Conservation (phyloP, 2,113 vertebrate genomes). For the Pelecanoides urinatrix region DNA sequence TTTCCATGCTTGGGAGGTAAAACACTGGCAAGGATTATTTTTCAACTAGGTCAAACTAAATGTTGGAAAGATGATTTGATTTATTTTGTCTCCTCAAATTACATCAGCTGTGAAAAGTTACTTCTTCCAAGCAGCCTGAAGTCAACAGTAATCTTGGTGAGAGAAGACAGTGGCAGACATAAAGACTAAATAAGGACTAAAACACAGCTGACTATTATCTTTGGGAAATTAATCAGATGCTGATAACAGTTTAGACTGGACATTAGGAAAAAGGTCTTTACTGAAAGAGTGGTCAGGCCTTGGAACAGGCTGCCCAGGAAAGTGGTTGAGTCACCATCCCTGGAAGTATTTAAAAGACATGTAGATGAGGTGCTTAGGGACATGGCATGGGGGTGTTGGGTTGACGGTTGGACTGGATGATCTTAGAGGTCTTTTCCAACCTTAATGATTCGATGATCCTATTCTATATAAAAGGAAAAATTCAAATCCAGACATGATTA, state of each 20-base stretch:
- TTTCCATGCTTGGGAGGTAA: background rate
- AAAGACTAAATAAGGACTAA: background rate
- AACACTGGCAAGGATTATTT: slow-evolving; percentile 19
- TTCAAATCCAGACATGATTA: background rate
- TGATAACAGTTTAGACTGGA: background rate
- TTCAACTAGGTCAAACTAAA: slow-evolving; percentile 43
- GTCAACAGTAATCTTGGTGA: slow-evolving; percentile 10
- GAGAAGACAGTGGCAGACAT: background rate
- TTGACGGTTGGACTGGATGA: too few species aligned
- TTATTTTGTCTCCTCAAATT: slow-evolving; percentile 32
- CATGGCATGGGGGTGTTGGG: too few species aligned
- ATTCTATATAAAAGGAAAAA: background rate
- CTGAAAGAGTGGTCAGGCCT: too few species aligned
- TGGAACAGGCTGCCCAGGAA: too few species aligned
- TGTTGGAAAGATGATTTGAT: slow-evolving; percentile 18
- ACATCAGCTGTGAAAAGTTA: background rate
- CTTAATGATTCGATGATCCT: too few species aligned
- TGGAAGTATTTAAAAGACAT: too few species aligned
- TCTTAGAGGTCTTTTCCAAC: too few species aligned
- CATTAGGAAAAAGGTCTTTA: too few species aligned
- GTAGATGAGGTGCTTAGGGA: too few species aligned
- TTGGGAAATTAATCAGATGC: background rate
- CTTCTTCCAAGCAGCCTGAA: slow-evolving; percentile 11
- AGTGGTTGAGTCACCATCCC: too few species aligned
- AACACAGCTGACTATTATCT: background rate